Percentiles rank a stretch among this genome's conserved stretches.
phyloP scores from a whole-genome alignment of 2,797 vertebrate species.

The Garrulus glandarius region DNA sequence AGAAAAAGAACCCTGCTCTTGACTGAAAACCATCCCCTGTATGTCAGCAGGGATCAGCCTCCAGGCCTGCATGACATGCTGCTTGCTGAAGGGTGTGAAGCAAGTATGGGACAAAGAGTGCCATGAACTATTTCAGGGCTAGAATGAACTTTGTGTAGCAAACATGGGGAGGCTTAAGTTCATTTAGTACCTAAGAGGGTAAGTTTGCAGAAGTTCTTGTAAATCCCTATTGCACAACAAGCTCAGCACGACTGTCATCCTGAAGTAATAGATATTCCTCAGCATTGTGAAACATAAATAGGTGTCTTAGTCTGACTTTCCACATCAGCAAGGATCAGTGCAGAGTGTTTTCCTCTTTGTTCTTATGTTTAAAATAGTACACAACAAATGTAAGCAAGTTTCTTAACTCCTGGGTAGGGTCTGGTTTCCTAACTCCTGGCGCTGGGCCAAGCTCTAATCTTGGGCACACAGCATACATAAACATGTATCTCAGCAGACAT shows the following conservation, averaged over 20 bases:
- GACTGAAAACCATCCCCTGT: neutral
- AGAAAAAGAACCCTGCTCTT: neutral
- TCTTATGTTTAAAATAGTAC: constrained; percentile 61
- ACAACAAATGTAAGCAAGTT: constrained; percentile 42
- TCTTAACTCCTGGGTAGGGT: constrained; percentile 46
- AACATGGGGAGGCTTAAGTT: constrained; percentile 31
- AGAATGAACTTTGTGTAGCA: constrained; percentile 49
- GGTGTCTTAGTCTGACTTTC: constrained; percentile 49
- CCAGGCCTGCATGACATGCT: neutral
- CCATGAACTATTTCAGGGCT: neutral
- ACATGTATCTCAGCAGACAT: constrained; percentile 9
- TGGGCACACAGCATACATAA: neutral
- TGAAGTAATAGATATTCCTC: constrained; percentile 52
- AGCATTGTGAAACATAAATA: constrained; percentile 53
- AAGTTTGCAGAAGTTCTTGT: constrained; percentile 55
- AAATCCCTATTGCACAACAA: constrained; percentile 44
- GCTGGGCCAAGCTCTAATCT: constrained; percentile 41
- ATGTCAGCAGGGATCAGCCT: neutral
- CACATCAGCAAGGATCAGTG: constrained; percentile 39
- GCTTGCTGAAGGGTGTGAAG: neutral
- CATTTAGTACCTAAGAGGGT: constrained; percentile 3
- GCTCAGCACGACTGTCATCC: neutral
- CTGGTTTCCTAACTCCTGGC: constrained; percentile 49
- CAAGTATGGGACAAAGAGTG: constrained; percentile 19
- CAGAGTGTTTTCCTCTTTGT: constrained; percentile 52